phyloP scores from a whole-genome alignment of 2,888 invertebrate genomes.

The Anorthoa munda region DNA sequence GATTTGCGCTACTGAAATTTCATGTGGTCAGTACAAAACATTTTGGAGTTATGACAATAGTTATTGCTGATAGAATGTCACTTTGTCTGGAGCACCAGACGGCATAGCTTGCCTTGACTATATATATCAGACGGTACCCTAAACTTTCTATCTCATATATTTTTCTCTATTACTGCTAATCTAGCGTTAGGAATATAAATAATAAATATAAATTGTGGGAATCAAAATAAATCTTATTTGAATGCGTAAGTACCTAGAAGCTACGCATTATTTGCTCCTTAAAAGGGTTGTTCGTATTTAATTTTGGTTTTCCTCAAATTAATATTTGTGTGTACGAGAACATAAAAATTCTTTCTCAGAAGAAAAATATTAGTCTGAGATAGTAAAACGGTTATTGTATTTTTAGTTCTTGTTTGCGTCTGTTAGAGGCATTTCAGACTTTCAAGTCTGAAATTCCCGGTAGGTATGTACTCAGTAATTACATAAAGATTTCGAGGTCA shows the following conservation, averaged over 20 bases:
- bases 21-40: too few species aligned
- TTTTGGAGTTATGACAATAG: too few species aligned
- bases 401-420: neutral
- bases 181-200: constrained; percentile 15
- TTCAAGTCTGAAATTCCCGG: too few species aligned
- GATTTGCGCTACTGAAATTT: too few species aligned
- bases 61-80: too few species aligned
- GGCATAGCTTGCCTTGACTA: too few species aligned
- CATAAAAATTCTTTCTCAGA: neutral
- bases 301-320: neutral
- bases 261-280: neutral
- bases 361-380: neutral
- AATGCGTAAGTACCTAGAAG: neutral
- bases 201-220: too few species aligned
- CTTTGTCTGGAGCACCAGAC: too few species aligned
- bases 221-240: neutral
- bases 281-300: constrained; percentile 14
- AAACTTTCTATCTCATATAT: neutral
- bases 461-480: too few species aligned
- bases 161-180: constrained; percentile 31
- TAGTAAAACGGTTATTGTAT: neutral
- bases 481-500: too few species aligned
- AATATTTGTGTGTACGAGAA: too few species aligned
- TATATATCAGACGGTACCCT: neutral
- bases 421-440: too few species aligned